Conservation (phyloP, 2,888 invertebrate genomes). For the Agonopterix alstromeriana region DNA sequence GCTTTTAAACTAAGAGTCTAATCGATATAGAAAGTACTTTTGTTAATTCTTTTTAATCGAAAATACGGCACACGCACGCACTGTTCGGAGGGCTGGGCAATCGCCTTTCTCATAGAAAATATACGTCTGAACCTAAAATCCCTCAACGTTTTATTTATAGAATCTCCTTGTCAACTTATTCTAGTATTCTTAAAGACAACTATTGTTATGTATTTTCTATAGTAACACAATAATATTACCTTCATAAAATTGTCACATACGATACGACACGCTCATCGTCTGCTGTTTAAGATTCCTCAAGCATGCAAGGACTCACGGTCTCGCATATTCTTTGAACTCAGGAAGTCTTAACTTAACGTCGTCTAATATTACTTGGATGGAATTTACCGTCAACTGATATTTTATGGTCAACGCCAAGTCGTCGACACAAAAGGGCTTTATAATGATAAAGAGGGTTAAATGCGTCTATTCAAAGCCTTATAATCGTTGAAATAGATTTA, state of each 20-base stretch:
- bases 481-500: slow-evolving; percentile 1
- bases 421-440: background rate
- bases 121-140: too few relatives aligned
- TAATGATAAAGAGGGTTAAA: background rate
- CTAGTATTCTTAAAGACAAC: too few relatives aligned
- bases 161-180: too few relatives aligned
- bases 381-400: slow-evolving; percentile 27
- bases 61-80: too few relatives aligned
- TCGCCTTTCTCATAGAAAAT: too few relatives aligned
- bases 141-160: too few relatives aligned
- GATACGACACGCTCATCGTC: slow-evolving; percentile 1
- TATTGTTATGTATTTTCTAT: too few relatives aligned
- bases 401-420: slow-evolving; percentile 3
- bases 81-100: too few relatives aligned
- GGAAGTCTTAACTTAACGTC: slow-evolving; percentile 45
- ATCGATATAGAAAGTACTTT: too few relatives aligned
- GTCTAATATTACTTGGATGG: slow-evolving; percentile 23
- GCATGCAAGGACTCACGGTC: slow-evolving; percentile 16
- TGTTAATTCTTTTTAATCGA: too few relatives aligned
- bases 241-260: too few relatives aligned
- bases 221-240: background rate
- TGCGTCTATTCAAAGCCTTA: background rate
- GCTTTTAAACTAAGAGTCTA: too few relatives aligned
- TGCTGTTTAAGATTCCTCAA: slow-evolving; percentile 47
- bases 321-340: slow-evolving; percentile 29